Percentiles rank a stretch among this genome's conserved stretches.
phyloP scores from a whole-genome alignment of 1,140 invertebrate genomes.

The Stratiolaelaps scimitus region DNA sequence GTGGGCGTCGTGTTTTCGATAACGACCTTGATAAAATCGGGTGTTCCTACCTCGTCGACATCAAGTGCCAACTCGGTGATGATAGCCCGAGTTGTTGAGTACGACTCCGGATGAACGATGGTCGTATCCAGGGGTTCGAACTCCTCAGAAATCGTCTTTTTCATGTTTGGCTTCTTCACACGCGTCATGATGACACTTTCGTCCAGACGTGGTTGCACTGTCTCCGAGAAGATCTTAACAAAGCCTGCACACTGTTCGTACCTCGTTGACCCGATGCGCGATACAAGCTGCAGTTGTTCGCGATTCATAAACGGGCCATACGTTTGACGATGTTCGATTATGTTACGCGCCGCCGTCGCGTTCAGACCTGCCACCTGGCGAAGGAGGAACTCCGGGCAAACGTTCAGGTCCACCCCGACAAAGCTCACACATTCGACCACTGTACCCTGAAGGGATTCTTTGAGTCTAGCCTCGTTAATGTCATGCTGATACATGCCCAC shows the following conservation, averaged over 20 bases:
- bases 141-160: conserved; percentile 30
- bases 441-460: conserved; percentile 56
- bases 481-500: conserved; percentile 85
- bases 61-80: conserved; percentile 38
- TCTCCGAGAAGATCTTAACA: conserved; percentile 54
- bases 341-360: conserved; percentile 55
- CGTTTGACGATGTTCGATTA: conserved; percentile 57
- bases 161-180: background rate
- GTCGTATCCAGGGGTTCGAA: conserved; percentile 66
- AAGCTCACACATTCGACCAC: conserved; percentile 70
- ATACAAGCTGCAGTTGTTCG: conserved; percentile 57
- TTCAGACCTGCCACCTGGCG: conserved; percentile 70
- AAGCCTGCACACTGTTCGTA: conserved; percentile 83
- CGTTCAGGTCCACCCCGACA: conserved; percentile 79
- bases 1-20: background rate
- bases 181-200: conserved; percentile 22
- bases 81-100: conserved; percentile 50
- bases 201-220: conserved; percentile 31
- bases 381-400: conserved; percentile 60
- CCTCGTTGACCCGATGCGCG: conserved; percentile 63
- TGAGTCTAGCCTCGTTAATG: conserved; percentile 59
- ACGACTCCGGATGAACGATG: conserved; percentile 81
- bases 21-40: conserved; percentile 40
- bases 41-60: conserved; percentile 42
- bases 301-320: conserved; percentile 58